phyloP scores from a whole-genome alignment of 1,140 invertebrate genomes.

The Caligus rogercresseyi region DNA sequence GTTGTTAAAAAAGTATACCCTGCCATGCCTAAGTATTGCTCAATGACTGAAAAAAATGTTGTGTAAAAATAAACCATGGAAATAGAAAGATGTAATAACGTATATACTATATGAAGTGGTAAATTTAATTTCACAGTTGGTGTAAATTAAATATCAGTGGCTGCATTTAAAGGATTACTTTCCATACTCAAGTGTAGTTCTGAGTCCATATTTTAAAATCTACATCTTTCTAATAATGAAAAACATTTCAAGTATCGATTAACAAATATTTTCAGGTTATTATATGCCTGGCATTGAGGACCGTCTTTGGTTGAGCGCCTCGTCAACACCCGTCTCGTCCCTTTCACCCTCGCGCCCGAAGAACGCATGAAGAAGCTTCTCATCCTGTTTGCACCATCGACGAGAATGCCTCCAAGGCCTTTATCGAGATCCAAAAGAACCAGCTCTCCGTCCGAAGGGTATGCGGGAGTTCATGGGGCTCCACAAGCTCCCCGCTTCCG shows the following conservation, averaged over 20 bases:
- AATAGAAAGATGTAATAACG: too few species aligned
- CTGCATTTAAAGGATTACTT: too few species aligned
- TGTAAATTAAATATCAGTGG: too few species aligned
- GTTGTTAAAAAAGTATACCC: too few species aligned
- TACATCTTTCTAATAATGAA: too few species aligned
- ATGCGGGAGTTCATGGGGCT: slow-evolving; percentile 69
- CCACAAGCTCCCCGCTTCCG: slow-evolving; percentile 42
- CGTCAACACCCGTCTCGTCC: slow-evolving; percentile 86
- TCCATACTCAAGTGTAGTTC: too few species aligned
- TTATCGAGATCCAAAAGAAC: slow-evolving; percentile 81
- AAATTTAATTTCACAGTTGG: too few species aligned
- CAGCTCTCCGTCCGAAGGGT: slow-evolving; percentile 56
- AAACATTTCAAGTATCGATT: not conserved
- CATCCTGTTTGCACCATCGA: slow-evolving; percentile 76
- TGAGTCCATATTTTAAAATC: too few species aligned
- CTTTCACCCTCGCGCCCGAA: slow-evolving; percentile 63
- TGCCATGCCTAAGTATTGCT: too few species aligned
- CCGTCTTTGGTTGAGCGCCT: slow-evolving; percentile 79
- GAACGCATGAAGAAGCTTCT: slow-evolving; percentile 88
- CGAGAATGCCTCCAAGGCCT: slow-evolving; percentile 85
- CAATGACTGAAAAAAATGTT: too few species aligned
- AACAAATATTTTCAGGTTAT: slow-evolving; percentile 16
- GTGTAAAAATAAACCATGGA: too few species aligned
- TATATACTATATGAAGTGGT: too few species aligned
- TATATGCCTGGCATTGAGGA: slow-evolving; percentile 39